phyloP scores from a whole-genome alignment of 2,797 vertebrate species.

The Euthynnus affinis region DNA sequence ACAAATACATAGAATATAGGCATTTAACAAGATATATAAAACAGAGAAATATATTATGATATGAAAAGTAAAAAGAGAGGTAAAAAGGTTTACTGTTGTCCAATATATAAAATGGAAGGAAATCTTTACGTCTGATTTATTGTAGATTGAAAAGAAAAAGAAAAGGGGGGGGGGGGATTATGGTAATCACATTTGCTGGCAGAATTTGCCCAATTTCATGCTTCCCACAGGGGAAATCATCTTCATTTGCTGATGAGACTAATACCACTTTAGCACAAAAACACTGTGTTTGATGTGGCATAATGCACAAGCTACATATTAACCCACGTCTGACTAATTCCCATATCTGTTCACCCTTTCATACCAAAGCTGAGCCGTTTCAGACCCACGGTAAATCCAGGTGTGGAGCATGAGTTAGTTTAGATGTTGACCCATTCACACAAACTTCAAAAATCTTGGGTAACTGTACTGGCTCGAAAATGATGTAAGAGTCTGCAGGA shows the following conservation, averaged over 20 bases:
- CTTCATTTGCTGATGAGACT: slow-evolving; percentile 26
- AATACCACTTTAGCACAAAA: slow-evolving; percentile 15
- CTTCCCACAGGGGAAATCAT: slow-evolving; percentile 56
- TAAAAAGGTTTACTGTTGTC: not conserved
- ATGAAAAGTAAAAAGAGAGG: not conserved
- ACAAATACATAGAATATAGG: not conserved
- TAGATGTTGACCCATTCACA: slow-evolving; percentile 29
- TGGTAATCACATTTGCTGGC: slow-evolving; percentile 43
- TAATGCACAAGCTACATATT: slow-evolving; percentile 18
- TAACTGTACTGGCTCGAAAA: slow-evolving; percentile 16
- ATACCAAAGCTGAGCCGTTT: slow-evolving; percentile 20
- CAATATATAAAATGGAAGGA: not conserved
- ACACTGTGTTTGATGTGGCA: slow-evolving; percentile 36
- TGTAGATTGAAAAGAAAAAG: not conserved
- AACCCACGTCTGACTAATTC: not conserved
- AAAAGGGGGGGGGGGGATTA: not conserved
- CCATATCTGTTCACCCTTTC: not conserved
- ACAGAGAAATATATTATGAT: not conserved
- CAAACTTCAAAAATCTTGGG: not conserved
- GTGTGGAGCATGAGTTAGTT: slow-evolving; percentile 29
- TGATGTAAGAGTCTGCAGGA: not conserved
- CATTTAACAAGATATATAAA: not conserved
- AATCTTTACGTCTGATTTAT: slow-evolving; percentile 7
- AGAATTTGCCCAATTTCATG: slow-evolving; percentile 44
- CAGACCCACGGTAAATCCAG: slow-evolving; percentile 35